Evolutionary conservation across 92 coral and sea anemone genomes (phyloP), one percentile per base, ranked within the genome.

Genomic region (Porites evermanni): DNA sequence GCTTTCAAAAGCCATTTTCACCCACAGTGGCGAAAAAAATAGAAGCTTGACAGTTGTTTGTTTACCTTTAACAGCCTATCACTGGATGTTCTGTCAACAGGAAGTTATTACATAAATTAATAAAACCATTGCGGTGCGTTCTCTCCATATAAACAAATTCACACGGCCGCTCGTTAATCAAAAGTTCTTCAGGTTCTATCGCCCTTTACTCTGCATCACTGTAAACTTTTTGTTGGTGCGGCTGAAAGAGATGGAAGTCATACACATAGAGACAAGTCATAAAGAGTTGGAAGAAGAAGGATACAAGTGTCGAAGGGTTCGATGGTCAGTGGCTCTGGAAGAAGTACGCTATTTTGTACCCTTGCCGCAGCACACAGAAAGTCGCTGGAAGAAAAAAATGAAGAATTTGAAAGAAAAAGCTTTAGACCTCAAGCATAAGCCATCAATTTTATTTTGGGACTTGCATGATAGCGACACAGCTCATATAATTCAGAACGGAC

Each of bases 271-370:
- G 8, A 52, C 86, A 18, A 24, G 4, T 11, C 32, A 50, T 16
- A 47, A 21, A 73, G 53, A 73, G 26, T 21, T 47, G 4, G 10
- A 63, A 4, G 44, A 21, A 18, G 18, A 12, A 16, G 74, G 64
- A 47, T 61, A 4, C n/a, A 72, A 59, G 63, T 53, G 51, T 2
- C 77, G 86, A 50, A 63, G 86, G 72, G 96, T 93, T 2, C 87
- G 90, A 17, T 93, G 93, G 85, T 93, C 94, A 1, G n/a, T 88
- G 2, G 90, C 88, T 53, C 86, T 93, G 2, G 96, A 88, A 64
- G 88, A 91, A 47, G 86, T 93, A 38, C 90, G 86, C 56, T 93
- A 91, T 65, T 93, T 61, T 74, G 72, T 83, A 1, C 87, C 87
- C 8, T 63, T 74, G 66, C 80, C 80, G 20, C 80, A 63, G 24